Conservation (phyloP, 2,113 vertebrate genomes). For the Calyptomena viridis region DNA sequence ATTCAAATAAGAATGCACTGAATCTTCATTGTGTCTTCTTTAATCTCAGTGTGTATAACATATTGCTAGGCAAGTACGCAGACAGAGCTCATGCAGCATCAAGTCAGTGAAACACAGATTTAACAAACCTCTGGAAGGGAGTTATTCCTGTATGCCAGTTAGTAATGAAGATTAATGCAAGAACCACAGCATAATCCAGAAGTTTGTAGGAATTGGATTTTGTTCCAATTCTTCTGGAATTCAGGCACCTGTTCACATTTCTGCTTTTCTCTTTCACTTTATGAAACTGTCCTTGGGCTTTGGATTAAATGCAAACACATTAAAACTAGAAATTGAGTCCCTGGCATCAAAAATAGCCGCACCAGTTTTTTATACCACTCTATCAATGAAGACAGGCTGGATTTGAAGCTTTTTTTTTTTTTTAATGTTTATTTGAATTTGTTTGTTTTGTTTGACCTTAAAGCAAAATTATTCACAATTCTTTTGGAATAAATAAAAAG, state of each 20-base stretch:
- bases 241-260: not conserved
- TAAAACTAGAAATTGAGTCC: not conserved
- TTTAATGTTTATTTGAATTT: not conserved
- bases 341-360: not conserved
- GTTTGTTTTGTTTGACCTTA: conserved; percentile 5
- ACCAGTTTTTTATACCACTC: not conserved
- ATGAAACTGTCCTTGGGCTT: not conserved
- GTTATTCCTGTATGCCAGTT: not conserved
- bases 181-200: not conserved
- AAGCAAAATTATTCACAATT: not conserved
- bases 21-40: not conserved
- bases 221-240: not conserved
- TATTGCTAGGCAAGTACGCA: not conserved
- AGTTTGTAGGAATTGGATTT: not conserved
- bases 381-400: not conserved
- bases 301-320: not conserved
- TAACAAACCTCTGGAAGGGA: not conserved
- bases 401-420: not conserved
- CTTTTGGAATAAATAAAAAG: not conserved
- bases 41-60: not conserved
- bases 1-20: not conserved
- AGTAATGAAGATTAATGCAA: not conserved
- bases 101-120: not conserved
- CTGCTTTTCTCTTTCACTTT: not conserved
- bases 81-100: not conserved